phyloP scores from a whole-genome alignment of 2,797 vertebrate species.

The Nannoperca obscura region DNA sequence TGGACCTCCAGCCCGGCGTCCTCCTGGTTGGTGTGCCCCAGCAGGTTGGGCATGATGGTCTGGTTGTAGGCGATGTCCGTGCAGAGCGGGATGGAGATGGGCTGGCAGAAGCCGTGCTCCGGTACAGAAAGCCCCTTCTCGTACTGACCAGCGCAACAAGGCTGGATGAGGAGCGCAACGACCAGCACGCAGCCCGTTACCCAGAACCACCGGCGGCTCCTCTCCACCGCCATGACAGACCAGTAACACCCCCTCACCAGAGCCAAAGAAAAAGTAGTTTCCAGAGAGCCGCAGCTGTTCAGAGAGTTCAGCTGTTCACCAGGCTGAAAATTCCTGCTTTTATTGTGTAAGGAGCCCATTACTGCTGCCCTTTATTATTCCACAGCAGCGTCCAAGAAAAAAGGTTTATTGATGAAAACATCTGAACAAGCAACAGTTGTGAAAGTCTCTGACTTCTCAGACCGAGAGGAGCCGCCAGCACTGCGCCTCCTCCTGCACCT shows the following conservation, averaged over 20 bases:
- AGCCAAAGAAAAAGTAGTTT: background rate
- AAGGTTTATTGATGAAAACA: no score
- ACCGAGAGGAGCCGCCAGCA: no score
- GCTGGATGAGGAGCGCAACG: slow-evolving; percentile 53
- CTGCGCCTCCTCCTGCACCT: no score
- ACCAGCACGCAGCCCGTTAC: slow-evolving; percentile 59
- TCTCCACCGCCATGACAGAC: slow-evolving; percentile 63
- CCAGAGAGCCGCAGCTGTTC: background rate
- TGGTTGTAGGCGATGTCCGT: slow-evolving; percentile 92
- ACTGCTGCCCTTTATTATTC: slow-evolving; percentile 35
- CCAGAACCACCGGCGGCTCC: slow-evolving; percentile 46
- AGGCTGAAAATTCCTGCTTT: background rate
- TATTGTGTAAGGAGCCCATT: background rate
- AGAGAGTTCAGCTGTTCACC: background rate
- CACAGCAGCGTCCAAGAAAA: slow-evolving; percentile 27
- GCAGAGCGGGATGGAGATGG: slow-evolving; percentile 92
- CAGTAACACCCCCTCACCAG: no score
- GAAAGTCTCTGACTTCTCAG: no score
- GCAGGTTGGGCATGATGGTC: slow-evolving; percentile 92
- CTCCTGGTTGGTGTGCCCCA: slow-evolving; percentile 92
- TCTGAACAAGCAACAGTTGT: no score
- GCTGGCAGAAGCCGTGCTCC: slow-evolving; percentile 93
- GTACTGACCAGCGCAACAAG: slow-evolving; percentile 64
- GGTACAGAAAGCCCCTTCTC: slow-evolving; percentile 87
- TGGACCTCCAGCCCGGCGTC: slow-evolving; percentile 92